phyloP scores from a whole-genome alignment of 2,797 vertebrate species.

The Epinephelus malabaricus region DNA sequence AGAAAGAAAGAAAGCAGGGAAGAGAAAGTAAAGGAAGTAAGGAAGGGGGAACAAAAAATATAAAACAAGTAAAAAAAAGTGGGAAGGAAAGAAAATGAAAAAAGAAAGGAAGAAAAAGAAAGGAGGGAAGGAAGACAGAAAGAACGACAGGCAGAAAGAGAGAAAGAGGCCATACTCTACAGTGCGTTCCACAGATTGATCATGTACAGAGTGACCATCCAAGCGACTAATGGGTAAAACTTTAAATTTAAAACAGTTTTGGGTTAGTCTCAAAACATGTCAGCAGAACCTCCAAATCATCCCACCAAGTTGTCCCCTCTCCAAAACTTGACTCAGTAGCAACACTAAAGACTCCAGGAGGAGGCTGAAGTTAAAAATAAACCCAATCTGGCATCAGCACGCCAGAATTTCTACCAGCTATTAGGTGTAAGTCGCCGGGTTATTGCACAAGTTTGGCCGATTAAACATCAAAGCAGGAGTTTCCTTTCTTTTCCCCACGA shows the following conservation, averaged over 20 bases:
- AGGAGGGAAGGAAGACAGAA: no score
- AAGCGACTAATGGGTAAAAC: no score
- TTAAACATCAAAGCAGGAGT: conserved; percentile 37
- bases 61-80: no score
- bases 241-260: conserved; percentile 13
- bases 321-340: conserved; percentile 59
- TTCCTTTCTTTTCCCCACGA: conserved; percentile 3
- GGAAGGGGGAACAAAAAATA: no score
- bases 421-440: conserved; percentile 19
- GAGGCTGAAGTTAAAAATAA: conserved; percentile 64
- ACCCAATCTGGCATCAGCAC: conserved; percentile 37
- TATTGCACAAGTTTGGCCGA: not conserved
- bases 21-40: no score
- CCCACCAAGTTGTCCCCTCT: conserved; percentile 42
- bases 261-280: not conserved
- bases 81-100: no score
- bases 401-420: conserved; percentile 17
- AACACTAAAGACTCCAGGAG: conserved; percentile 34
- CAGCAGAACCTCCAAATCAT: conserved; percentile 36
- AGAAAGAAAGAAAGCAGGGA: no score
- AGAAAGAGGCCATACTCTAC: no score
- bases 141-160: no score
- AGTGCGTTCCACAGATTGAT: no score
- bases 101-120: no score
- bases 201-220: no score